Percentiles rank a stretch among this genome's conserved stretches.
These are phyloP conservation scores for Agonopterix subpropinquella DNA, from an alignment of 2,888 invertebrate species.

Conservation along the genomic window DNA sequence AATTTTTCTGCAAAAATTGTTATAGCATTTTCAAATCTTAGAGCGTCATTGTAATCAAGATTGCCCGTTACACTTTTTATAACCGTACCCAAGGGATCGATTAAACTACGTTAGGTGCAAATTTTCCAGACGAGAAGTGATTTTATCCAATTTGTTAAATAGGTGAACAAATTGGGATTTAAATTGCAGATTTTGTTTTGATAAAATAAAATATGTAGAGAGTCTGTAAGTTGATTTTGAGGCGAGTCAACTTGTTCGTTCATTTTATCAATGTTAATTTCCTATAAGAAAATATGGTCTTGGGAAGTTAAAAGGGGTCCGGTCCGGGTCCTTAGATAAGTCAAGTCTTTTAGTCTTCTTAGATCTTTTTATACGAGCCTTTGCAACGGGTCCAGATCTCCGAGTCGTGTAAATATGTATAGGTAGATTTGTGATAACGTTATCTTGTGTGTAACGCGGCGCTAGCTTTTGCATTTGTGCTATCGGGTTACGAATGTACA, in stretches of 20 bases:
- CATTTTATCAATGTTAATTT: conserved; percentile 10
- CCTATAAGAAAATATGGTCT: conserved; percentile 13
- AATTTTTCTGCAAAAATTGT: conserved; percentile 6
- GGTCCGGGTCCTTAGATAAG: conserved; percentile 10
- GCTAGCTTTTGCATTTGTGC: conserved; percentile 8
- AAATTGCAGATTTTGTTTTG: conserved; percentile 1
- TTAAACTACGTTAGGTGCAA: conserved; percentile 9
- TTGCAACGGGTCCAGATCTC: conserved; percentile 10
- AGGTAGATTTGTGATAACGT: conserved; percentile 1
- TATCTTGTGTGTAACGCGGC: conserved; percentile 10
- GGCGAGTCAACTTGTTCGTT: conserved; percentile 4
- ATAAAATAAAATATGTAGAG: neutral
- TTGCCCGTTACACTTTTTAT: conserved; percentile 11
- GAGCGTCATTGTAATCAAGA: conserved; percentile 8
- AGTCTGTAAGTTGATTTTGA: conserved; percentile 1
- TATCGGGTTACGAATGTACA: conserved; percentile 9
- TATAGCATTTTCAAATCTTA: conserved; percentile 6
- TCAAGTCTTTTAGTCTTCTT: conserved; percentile 8
- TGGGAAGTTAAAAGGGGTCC: conserved; percentile 13
- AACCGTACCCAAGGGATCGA: conserved; percentile 9
- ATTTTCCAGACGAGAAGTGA: conserved; percentile 2
- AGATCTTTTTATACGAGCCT: conserved; percentile 7
- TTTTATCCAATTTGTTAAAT: neutral
- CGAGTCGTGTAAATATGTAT: conserved; percentile 6
- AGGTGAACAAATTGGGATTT: neutral